Base-by-base conservation (phyloP, 2,888 invertebrate species). In the Drosophila tanythrix region DNA sequence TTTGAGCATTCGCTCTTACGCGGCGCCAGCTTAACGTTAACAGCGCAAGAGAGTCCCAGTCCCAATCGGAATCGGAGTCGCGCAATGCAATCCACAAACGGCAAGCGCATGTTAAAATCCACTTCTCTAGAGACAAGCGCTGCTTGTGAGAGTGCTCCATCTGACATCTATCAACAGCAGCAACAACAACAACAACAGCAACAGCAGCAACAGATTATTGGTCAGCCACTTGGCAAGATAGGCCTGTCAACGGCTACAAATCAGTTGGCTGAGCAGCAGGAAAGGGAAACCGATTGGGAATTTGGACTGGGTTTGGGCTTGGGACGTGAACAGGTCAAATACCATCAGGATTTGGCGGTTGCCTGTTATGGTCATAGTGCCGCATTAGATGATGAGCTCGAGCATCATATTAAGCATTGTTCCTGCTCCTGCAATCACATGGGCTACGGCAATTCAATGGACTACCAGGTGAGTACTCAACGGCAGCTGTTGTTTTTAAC, bases 381-480 rank as follows among this genome's bases (percentile, higher is more conserved):
- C 79, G 51, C 71, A 57, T 90, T 97, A 91, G 97, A 97, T 93
- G 95, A 97, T 92, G 97, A 97, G 94, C 95, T 97, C 93, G 95
- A 97, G 93, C 95, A 96, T 93, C 97, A 97, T 94, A 97, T 97
- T 93, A 96, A 97, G 94, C 96, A 95, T 93, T 97, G 97, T 94
- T 96, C 97, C 89, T 97, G 97, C 94, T 96, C 97, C 91, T 97
- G 97, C 95, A 97, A 97, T 94, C 97, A 97, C 95, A 96, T 97
- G 96, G 97, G 97, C 93, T 97, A 97, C 94, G 97, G 97, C 90
- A 97, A 97, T 94, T 97, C 96, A 93, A 96, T 97, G 96, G 97
- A 97, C 94, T 97, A 97, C 94, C 97, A 97, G 96, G 96, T 96
- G 71, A 83, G 91, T 83, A 43, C 13, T 21, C 43, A 35, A 11